These are phyloP conservation scores for Aurelia aurita DNA, from an alignment of 30 jellyfish, hydroid and myxozoan species.

Conservation along the genomic window DNA sequence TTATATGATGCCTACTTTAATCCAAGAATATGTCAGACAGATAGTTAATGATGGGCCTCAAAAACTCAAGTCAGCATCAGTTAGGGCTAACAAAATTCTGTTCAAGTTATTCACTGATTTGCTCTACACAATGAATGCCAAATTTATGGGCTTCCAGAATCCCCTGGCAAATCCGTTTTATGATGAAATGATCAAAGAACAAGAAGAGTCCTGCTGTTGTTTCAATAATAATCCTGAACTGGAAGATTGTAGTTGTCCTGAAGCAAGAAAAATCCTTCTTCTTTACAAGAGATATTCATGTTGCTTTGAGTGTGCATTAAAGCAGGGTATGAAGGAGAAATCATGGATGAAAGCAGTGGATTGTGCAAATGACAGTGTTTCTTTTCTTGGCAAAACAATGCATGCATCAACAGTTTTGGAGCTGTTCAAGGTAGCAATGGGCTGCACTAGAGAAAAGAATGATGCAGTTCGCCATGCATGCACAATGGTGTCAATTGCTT, in stretches of 20 bases:
- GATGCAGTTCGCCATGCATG: conserved; percentile 6
- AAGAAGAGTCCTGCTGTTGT: neutral
- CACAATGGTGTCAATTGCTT: conserved; percentile 6
- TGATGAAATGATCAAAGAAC: too few relatives aligned
- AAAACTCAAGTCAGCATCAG: too few relatives aligned
- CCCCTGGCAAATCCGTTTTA: too few relatives aligned
- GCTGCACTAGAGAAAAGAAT: neutral
- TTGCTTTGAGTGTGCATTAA: neutral
- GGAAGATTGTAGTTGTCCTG: too few relatives aligned
- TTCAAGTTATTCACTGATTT: too few relatives aligned
- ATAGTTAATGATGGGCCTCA: too few relatives aligned
- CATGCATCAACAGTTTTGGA: neutral
- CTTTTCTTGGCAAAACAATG: conserved; percentile 21
- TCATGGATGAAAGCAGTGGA: neutral
- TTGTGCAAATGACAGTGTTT: conserved; percentile 24
- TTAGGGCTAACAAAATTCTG: too few relatives aligned
- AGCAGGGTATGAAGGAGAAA: neutral
- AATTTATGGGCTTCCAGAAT: too few relatives aligned
- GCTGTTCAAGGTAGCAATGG: neutral
- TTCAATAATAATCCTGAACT: neutral
- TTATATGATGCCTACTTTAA: too few relatives aligned
- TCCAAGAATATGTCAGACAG: too few relatives aligned
- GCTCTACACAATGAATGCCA: too few relatives aligned
- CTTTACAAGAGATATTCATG: neutral
- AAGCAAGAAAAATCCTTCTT: neutral